A percentile compares a stretch with the other conserved stretches of the same genome.
These are phyloP conservation scores for Phyllotreta striolata DNA, from an alignment of 2,888 invertebrate species.

Conservation along the genomic window DNA sequence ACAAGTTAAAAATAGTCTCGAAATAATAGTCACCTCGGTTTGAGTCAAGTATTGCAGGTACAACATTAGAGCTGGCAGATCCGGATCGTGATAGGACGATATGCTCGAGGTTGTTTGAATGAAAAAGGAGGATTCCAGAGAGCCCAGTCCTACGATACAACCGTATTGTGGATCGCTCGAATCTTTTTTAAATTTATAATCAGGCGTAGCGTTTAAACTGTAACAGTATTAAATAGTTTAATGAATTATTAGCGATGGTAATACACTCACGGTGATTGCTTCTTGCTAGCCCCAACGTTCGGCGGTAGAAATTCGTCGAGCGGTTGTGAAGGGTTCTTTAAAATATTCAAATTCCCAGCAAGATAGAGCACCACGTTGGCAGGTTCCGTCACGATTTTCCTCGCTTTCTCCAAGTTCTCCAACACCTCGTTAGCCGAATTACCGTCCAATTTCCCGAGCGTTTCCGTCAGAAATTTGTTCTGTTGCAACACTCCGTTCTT, in stretches of 20 bases:
- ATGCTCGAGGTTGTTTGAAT: conserved; percentile 74
- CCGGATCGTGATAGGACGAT: conserved; percentile 67
- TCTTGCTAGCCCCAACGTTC: conserved; percentile 32
- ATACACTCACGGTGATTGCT: conserved; percentile 38
- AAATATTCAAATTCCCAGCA: conserved; percentile 73
- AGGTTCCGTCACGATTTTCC: conserved; percentile 67
- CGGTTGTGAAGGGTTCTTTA: conserved; percentile 63
- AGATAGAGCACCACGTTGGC: conserved; percentile 75
- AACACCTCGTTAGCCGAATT: conserved; percentile 63
- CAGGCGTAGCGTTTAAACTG: conserved; percentile 61
- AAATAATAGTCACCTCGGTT: conserved; percentile 69
- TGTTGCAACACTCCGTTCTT: conserved; percentile 78
- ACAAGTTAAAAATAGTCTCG: conserved; percentile 20
- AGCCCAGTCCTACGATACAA: conserved; percentile 80
- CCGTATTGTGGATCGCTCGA: conserved; percentile 62
- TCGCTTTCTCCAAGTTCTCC: conserved; percentile 66
- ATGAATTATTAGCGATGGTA: not conserved
- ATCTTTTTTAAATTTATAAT: conserved; percentile 60
- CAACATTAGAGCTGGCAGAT: conserved; percentile 77
- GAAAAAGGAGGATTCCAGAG: conserved; percentile 81
- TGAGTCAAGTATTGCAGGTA: conserved; percentile 88
- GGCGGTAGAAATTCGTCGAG: conserved; percentile 48
- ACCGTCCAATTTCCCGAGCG: conserved; percentile 68
- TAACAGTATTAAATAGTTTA: not conserved
- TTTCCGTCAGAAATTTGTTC: conserved; percentile 74